Evolutionary conservation across 2,888 invertebrate species (phyloP).

Genomic region (Dendrolimus houi): DNA sequence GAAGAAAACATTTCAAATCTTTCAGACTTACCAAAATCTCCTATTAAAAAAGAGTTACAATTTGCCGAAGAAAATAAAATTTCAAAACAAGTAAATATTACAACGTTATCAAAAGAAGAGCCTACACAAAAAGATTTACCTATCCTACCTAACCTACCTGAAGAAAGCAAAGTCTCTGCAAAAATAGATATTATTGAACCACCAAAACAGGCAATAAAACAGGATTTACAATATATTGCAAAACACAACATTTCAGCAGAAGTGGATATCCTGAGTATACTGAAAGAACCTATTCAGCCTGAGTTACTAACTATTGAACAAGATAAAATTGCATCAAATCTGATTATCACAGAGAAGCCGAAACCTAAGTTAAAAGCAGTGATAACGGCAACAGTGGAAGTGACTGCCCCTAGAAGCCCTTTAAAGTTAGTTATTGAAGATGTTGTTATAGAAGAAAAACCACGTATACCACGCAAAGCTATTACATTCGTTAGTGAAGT

Average conservation of each 20-base stretch:
- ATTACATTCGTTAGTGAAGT: slow-evolving; percentile 49
- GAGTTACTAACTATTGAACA: background rate
- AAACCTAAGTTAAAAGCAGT: slow-evolving; percentile 65
- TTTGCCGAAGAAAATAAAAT: background rate
- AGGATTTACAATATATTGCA: background rate
- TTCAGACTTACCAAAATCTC: slow-evolving; percentile 13
- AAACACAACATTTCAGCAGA: slow-evolving; percentile 13
- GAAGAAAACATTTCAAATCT: slow-evolving; percentile 51
- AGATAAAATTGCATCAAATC: slow-evolving; percentile 15
- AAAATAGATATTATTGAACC: background rate
- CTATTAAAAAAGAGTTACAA: background rate
- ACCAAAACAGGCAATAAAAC: background rate
- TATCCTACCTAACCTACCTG: background rate
- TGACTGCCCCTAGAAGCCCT: slow-evolving; percentile 58
- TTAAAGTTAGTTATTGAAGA: slow-evolving; percentile 76
- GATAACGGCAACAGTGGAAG: slow-evolving; percentile 73
- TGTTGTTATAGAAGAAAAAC: slow-evolving; percentile 77
- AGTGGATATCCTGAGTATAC: slow-evolving; percentile 20
- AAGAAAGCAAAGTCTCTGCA: background rate
- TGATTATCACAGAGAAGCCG: slow-evolving; percentile 19
- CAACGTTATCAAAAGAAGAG: background rate
- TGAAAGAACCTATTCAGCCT: slow-evolving; percentile 14
- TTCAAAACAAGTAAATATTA: background rate
- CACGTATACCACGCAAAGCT: slow-evolving; percentile 43
- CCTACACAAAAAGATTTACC: background rate